Evolutionary conservation across 1,140 invertebrate genomes (phyloP).

Genomic region (Tetranychus urticae): DNA sequence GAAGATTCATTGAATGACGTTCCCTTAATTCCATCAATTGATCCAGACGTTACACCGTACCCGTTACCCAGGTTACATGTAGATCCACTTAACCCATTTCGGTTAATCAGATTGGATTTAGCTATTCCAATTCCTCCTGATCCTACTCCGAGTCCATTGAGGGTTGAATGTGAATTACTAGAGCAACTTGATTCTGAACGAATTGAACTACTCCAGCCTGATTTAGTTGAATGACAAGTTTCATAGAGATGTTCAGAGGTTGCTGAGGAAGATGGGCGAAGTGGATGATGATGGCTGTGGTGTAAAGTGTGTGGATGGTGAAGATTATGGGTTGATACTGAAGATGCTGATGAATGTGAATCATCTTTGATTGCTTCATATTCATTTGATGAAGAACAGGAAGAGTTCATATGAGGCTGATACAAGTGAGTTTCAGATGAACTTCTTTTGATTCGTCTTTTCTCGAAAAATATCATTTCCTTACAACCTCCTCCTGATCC

Average conservation of each 20-base stretch:
- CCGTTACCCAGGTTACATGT: no score
- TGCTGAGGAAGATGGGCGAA: background rate
- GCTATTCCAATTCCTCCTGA: background rate
- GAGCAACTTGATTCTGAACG: no score
- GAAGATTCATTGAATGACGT: no score
- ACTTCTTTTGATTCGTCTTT: constrained; percentile 6
- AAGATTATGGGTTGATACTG: constrained; percentile 3
- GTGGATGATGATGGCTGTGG: background rate
- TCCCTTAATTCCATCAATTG: no score
- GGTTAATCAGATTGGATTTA: background rate
- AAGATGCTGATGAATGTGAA: background rate
- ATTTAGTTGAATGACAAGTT: background rate
- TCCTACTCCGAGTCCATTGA: background rate
- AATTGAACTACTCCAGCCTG: no score
- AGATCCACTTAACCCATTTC: no score
- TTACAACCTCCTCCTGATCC: background rate
- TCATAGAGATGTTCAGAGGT: constrained; percentile 3
- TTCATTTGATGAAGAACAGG: background rate
- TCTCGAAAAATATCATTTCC: background rate
- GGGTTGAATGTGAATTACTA: background rate
- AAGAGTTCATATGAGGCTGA: no score
- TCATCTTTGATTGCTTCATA: constrained; percentile 7
- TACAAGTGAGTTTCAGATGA: constrained; percentile 7
- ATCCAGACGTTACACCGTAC: no score
- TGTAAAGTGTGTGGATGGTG: no score